Evolutionary conservation across 64 coral and sea anemone species (phyloP).

Genomic region (Trachythela sp.): DNA sequence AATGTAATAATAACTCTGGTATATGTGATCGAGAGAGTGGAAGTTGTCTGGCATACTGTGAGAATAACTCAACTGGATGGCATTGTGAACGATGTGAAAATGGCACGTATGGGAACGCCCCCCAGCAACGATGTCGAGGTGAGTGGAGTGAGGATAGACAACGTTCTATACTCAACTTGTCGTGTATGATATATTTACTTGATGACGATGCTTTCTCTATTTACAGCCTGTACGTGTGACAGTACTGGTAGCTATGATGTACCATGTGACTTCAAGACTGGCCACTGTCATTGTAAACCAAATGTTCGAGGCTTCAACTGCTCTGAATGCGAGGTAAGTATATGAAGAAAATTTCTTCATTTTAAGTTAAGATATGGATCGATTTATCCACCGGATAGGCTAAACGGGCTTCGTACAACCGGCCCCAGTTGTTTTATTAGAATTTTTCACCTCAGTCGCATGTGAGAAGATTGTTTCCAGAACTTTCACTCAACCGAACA

Average conservation of each 20-base stretch:
- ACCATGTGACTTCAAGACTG: constrained; percentile 73
- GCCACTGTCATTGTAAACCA: constrained; percentile 76
- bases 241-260: constrained; percentile 55
- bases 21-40: constrained; percentile 83
- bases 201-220: neutral
- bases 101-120: constrained; percentile 80
- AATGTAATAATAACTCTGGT: constrained; percentile 93
- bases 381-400: too few relatives aligned
- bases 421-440: too few relatives aligned
- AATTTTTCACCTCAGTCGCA: too few relatives aligned
- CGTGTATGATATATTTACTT: too few relatives aligned
- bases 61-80: constrained; percentile 78
- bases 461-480: too few relatives aligned
- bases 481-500: too few relatives aligned
- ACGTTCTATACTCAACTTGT: too few relatives aligned
- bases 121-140: constrained; percentile 80
- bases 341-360: neutral
- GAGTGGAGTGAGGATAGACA: neutral
- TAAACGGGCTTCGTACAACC: too few relatives aligned
- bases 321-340: constrained; percentile 74
- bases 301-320: constrained; percentile 61
- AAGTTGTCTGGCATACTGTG: constrained; percentile 56
- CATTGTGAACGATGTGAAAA: constrained; percentile 93
- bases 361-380: too few relatives aligned
- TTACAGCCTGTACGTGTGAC: constrained; percentile 79